Evolutionary conservation across 1,140 invertebrate species (phyloP).

Genomic region (Scaptomyza hsui): DNA sequence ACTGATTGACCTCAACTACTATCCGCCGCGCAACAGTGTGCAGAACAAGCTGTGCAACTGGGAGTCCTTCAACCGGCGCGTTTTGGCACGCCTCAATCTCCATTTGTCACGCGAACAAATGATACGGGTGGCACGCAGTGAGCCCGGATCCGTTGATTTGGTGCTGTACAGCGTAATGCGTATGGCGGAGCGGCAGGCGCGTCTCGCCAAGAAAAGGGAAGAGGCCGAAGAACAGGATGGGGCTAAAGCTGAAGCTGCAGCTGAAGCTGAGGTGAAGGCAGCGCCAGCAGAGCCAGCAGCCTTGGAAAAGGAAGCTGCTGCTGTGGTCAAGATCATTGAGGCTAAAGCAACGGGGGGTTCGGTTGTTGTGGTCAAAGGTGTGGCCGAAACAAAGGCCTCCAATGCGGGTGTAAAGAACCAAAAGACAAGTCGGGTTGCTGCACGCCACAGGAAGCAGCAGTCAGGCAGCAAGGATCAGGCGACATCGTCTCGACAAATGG

Average conservation of each 20-base stretch:
- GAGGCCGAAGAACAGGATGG: neutral
- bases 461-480: no score
- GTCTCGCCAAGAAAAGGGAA: neutral
- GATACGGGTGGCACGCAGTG: conserved; percentile 86
- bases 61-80: conserved; percentile 89
- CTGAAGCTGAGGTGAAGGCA: no score
- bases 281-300: no score
- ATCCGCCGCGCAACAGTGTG: conserved; percentile 87
- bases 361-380: no score
- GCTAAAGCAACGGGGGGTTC: neutral
- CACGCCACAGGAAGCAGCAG: no score
- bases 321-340: no score
- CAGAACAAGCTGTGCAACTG: conserved; percentile 89
- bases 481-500: no score
- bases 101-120: conserved; percentile 86
- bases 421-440: no score
- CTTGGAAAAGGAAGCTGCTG: no score
- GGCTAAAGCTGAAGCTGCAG: no score
- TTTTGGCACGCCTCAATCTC: conserved; percentile 86
- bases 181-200: conserved; percentile 20
- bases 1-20: conserved; percentile 89
- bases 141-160: conserved; percentile 87
- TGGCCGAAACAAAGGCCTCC: no score
- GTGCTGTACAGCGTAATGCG: conserved; percentile 85
- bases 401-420: neutral